A percentile compares a stretch with the other conserved stretches of the same genome.
phyloP scores from a whole-genome alignment of 2,797 vertebrate genomes.

The Poeciliopsis infans region DNA sequence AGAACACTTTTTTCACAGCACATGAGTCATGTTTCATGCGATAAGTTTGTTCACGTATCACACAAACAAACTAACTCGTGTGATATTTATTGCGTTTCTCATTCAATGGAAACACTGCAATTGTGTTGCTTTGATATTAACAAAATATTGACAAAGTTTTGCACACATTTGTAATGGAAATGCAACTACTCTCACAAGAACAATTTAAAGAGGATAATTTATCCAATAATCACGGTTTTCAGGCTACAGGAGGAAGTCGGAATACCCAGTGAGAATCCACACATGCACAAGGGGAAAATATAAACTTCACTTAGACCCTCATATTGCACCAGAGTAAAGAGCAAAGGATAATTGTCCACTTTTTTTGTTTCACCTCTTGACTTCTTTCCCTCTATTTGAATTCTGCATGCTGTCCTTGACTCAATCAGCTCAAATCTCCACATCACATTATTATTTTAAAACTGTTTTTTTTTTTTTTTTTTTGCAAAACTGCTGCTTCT shows the following conservation, averaged over 20 bases:
- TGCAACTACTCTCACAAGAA: neutral
- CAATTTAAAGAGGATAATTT: neutral
- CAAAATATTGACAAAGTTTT: too few species aligned
- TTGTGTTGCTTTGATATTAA: too few species aligned
- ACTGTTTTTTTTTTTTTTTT: neutral
- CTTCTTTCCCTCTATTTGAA: slow-evolving; percentile 72
- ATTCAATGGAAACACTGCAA: too few species aligned
- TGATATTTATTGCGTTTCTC: too few species aligned
- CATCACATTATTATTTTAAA: slow-evolving; percentile 46
- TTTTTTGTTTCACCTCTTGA: slow-evolving; percentile 64
- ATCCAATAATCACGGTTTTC: neutral
- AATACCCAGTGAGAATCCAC: neutral
- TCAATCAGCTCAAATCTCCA: slow-evolving; percentile 36
- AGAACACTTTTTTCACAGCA: too few species aligned
- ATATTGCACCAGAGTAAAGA: slow-evolving; percentile 13
- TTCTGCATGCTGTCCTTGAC: slow-evolving; percentile 80
- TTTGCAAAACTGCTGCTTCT: slow-evolving; percentile 1
- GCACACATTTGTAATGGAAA: too few species aligned
- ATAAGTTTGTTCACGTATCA: too few species aligned
- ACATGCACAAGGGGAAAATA: neutral
- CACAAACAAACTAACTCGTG: too few species aligned
- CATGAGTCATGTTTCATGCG: too few species aligned
- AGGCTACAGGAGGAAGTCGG: neutral
- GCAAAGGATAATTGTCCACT: slow-evolving; percentile 68
- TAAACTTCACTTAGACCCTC: neutral